A percentile compares a stretch with the other conserved stretches of the same genome.
These are phyloP conservation scores for Ceyx melanurus DNA, from an alignment of 2,113 vertebrate genomes.

Conservation along the genomic window DNA sequence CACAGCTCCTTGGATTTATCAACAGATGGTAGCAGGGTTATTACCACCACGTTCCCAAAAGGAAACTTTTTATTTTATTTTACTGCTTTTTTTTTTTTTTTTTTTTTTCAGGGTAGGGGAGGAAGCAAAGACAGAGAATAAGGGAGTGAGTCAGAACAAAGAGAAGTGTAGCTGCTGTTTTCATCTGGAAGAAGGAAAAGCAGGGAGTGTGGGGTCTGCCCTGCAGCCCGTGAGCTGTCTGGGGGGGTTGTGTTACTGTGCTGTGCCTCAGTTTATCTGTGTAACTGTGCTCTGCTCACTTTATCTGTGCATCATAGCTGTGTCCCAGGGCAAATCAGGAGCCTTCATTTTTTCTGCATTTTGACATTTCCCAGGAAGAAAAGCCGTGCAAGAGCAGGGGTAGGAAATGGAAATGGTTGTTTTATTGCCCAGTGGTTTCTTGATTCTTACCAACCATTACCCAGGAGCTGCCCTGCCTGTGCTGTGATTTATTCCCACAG, in stretches of 20 bases:
- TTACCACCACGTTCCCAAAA: not conserved
- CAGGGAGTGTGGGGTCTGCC: not conserved
- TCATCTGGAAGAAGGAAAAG: not conserved
- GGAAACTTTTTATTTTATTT: constrained; percentile 49
- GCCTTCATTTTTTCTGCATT: not conserved
- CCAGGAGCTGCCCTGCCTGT: not conserved
- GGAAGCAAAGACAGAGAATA: not conserved
- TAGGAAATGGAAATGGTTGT: not conserved
- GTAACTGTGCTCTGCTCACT: not conserved
- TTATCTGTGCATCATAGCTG: not conserved
- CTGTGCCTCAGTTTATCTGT: not conserved
- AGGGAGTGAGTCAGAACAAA: not conserved
- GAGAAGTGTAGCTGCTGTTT: not conserved
- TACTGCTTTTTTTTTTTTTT: not conserved
- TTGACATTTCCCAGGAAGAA: not conserved
- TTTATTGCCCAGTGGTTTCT: not conserved
- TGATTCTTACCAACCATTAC: not conserved
- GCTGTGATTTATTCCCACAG: not conserved
- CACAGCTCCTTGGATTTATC: constrained; percentile 1
- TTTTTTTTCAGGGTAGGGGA: not conserved
- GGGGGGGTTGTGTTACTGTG: not conserved
- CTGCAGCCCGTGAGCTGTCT: not conserved
- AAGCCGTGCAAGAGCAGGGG: not conserved
- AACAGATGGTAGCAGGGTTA: constrained; percentile 22
- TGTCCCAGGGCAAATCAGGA: not conserved